phyloP scores from a whole-genome alignment of 2,888 invertebrate species.

The Chymomyza fuscimana region DNA sequence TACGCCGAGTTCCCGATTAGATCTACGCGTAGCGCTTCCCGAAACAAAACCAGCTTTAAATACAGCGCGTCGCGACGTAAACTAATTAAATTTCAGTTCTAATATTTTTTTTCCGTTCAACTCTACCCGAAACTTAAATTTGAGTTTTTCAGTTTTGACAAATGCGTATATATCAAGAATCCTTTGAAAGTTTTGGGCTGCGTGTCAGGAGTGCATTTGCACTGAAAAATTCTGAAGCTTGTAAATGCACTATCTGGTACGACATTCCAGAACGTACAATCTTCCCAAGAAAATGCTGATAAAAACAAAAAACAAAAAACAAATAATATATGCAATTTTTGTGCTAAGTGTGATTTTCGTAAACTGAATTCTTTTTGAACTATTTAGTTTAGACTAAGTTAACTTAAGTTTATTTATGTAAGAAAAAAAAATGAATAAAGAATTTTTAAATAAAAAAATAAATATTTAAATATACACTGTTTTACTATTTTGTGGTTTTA shows the following conservation, averaged over 20 bases:
- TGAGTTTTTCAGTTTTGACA: conserved; percentile 5
- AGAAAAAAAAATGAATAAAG: conserved; percentile 29
- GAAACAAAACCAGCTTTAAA: background rate
- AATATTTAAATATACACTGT: conserved; percentile 13
- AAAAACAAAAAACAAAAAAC: conserved; percentile 23
- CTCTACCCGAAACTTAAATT: conserved; percentile 8
- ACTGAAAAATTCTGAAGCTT: conserved; percentile 85
- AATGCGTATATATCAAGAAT: conserved; percentile 3
- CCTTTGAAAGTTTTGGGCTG: conserved; percentile 85
- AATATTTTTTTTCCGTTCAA: background rate
- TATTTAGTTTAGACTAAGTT: background rate
- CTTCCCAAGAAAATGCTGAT: conserved; percentile 70
- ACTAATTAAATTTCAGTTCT: background rate
- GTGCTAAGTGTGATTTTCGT: conserved; percentile 52
- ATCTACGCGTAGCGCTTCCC: background rate
- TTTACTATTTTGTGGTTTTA: conserved; percentile 45
- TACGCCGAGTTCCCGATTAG: background rate
- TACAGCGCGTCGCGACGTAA: background rate
- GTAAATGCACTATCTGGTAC: conserved; percentile 99
- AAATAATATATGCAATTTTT: conserved; percentile 75
- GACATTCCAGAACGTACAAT: conserved; percentile 89
- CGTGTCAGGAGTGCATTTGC: conserved; percentile 99
- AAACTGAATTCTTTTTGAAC: conserved; percentile 4
- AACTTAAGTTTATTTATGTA: background rate
- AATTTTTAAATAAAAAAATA: conserved; percentile 16